Conservation (phyloP, 2,797 vertebrate species). For the Myotis pilosus region DNA sequence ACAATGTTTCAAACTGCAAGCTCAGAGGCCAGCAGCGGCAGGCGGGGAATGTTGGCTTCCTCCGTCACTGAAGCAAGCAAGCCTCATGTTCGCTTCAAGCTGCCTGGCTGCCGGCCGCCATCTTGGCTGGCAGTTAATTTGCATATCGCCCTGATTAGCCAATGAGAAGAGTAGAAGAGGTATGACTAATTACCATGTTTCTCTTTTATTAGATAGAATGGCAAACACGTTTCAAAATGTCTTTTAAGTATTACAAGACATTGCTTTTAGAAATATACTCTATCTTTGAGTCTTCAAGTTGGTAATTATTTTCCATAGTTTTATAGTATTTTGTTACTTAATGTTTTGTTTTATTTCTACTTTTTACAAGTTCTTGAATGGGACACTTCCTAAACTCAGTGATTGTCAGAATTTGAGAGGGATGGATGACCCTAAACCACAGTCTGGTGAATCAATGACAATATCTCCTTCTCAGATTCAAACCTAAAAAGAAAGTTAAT, state of each 20-base stretch:
- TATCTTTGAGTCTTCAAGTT: neutral
- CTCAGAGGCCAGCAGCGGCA: no score
- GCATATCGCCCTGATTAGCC: no score
- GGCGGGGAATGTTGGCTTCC: no score
- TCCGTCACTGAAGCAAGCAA: no score
- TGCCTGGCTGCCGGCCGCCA: no score
- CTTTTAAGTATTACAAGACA: neutral
- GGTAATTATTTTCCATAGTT: constrained; percentile 9
- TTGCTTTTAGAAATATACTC: neutral
- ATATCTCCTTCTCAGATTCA: neutral
- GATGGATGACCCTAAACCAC: neutral
- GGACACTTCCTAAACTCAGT: neutral
- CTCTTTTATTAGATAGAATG: neutral
- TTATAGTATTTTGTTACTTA: neutral
- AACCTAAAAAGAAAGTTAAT: neutral
- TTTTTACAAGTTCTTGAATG: neutral
- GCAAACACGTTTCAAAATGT: neutral
- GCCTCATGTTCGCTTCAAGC: no score
- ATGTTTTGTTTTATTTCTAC: neutral
- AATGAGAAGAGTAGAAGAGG: no score
- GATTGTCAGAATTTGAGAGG: neutral
- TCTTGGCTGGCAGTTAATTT: no score
- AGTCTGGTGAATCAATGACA: neutral
- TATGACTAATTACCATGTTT: no score
- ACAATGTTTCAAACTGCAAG: no score